Evolutionary conservation across 1,140 invertebrate genomes (phyloP).

Genomic region (Aphidius gifuensis): DNA sequence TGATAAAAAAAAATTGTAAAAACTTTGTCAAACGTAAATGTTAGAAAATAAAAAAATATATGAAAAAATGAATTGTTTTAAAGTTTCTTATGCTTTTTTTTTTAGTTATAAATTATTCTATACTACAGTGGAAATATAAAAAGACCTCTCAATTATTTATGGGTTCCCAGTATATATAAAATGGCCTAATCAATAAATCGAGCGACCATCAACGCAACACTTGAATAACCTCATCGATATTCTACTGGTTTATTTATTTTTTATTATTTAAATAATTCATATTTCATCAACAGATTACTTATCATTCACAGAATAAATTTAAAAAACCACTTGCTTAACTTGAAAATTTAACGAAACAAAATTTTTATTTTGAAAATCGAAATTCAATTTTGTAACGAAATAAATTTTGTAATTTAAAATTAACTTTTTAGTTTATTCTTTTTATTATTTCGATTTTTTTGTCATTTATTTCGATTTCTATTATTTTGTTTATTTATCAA

Average conservation of each 20-base stretch:
- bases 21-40: conserved; percentile 54
- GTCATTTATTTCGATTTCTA: too few species aligned
- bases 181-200: conserved; percentile 50
- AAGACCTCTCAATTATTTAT: conserved; percentile 50
- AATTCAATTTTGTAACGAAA: too few species aligned
- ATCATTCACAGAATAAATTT: too few species aligned
- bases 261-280: neutral
- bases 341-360: too few species aligned
- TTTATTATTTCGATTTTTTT: too few species aligned
- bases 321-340: too few species aligned
- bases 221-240: conserved; percentile 40
- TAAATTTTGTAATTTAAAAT: too few species aligned
- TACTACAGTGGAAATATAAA: conserved; percentile 29
- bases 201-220: conserved; percentile 29
- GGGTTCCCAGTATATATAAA: conserved; percentile 43
- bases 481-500: too few species aligned
- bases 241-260: neutral
- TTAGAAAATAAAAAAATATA: conserved; percentile 54
- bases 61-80: conserved; percentile 34
- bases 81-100: neutral
- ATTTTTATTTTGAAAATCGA: too few species aligned
- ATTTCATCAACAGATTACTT: too few species aligned
- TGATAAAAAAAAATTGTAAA: conserved; percentile 33
- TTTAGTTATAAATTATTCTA: neutral
- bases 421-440: too few species aligned